Base-by-base conservation (phyloP, 1,140 invertebrate genomes). In the Diprion similis region DNA sequence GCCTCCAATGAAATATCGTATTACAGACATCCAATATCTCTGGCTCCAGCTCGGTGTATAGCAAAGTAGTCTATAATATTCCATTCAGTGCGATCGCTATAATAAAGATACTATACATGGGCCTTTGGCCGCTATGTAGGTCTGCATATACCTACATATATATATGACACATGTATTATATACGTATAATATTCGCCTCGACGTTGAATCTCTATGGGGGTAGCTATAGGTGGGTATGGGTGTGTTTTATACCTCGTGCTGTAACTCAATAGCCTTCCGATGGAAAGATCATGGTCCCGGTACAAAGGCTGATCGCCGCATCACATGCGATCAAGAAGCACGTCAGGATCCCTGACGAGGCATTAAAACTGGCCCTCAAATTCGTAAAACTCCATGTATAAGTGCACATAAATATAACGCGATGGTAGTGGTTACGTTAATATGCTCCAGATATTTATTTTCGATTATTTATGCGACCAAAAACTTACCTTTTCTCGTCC, bases 231-330 rank as follows among this genome's bases (percentile, higher is more conserved):
- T 37, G 24, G 24, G 24, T 37, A 47, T 51, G 66, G 19, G 45
- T 15, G 70, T 59, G 70, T 76, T 77, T 67, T 18, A 68, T 19
- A n/a, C 64, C 74, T 37, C 70, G 74, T 77, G 18, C 67, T 74
- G 82, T 85, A 88, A 87, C 84, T 78, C 76, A 86, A 87, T 87
- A 87, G 82, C 80, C 81, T 83, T 83, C 80, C 79, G 81, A 79
- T 78, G 83, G 81, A 80, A 84, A 85, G 82, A 88, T 88, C 85
- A 82, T 83, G 78, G 78, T 82, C 82, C 11, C 69, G 78, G 81
- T 82, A 87, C 82, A 87, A 87, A 85, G 81, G 80, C 81, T 87
- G 84, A 87, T 87, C 86, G 85, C 81, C 80, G 87, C 85, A 87
- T 87, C 84, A 83, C 86, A 83, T 83, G 85, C 85, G 85, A 88